Conservation (phyloP, 2,113 vertebrate genomes). For the Hiodon alosoides region DNA sequence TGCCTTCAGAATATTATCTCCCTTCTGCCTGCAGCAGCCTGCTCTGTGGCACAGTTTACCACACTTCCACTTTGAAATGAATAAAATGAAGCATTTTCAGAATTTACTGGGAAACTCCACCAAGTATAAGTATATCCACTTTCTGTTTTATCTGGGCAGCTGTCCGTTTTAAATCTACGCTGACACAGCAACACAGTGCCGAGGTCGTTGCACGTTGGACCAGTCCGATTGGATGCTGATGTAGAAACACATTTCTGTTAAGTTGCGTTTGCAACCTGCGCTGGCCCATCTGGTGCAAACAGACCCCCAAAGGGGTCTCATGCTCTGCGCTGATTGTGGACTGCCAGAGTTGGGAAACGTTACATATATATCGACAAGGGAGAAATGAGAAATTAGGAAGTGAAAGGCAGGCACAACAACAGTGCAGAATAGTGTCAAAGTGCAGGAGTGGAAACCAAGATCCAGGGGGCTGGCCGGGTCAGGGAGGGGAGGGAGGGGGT, state of each 20-base stretch:
- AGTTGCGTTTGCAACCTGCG: neutral
- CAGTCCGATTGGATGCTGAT: neutral
- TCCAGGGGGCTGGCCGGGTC: neutral
- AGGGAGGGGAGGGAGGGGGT: neutral
- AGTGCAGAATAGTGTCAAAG: neutral
- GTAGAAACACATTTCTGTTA: neutral
- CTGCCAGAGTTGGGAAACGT: neutral
- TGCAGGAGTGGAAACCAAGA: conserved; percentile 6
- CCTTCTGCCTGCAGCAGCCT: neutral
- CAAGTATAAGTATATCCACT: too few relatives aligned
- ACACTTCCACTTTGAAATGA: too few relatives aligned
- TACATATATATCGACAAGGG: too few relatives aligned
- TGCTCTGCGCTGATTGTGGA: too few relatives aligned
- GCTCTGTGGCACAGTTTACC: too few relatives aligned
- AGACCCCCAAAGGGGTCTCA: neutral
- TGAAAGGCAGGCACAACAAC: neutral
- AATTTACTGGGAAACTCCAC: too few relatives aligned
- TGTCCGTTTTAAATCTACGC: too few relatives aligned
- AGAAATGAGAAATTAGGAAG: neutral
- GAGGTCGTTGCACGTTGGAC: too few relatives aligned
- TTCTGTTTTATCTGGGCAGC: too few relatives aligned
- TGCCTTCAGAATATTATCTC: neutral
- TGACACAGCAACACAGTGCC: too few relatives aligned
- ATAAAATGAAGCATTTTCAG: too few relatives aligned
- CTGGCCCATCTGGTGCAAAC: neutral